Base-by-base conservation (phyloP, 2,113 vertebrate species). In the Ptilorrhoa leucosticta region DNA sequence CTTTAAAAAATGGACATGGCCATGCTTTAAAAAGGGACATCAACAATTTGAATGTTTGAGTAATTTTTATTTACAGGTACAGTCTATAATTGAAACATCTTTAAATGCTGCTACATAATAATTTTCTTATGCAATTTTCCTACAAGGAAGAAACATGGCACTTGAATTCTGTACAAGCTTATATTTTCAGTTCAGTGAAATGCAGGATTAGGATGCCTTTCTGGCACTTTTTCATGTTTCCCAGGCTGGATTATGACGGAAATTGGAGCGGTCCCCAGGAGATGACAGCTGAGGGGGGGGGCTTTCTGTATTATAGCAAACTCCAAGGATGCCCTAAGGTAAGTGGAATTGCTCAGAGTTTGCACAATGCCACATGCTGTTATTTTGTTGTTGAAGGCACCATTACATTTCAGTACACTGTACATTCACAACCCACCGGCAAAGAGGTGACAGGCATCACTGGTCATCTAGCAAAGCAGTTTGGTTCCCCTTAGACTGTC, bases 371-470 rank as follows among this genome's bases (percentile, higher is more conserved):
- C 48, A 19, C 87, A 89, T 51, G 58, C 82, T 95, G 77, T 92
- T 95, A 75, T 78, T 91, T 86, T 93, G 85, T 47, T 94, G 66
- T 44, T 71, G 83, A 90, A 93, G 75, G 44, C 60, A 86, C 27
- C 0, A 9, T 72, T 91, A 77, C 87, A 81, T 83, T 90, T 94
- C 65, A 77, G 87, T 53, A 89, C 69, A 5, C 28, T 75, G 50
- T 78, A 58, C 39, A 48, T 80, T 63, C 95, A 77, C 64, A 90
- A 47, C 63, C 92, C 90, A 88, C 44, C 0, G 24, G 87, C 83
- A 95, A 95, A 86, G 65, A 81, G 75, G 95, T 39, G 90, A 93
- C 82, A 93, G 68, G 90, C 87, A 77, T 86, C 91, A 70, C 91
- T 77, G 95, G 94, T 73, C 94, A 95, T 94, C 90, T 66, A 87